Conservation (phyloP, 2,113 vertebrate species). For the Potamarius usumacintae region DNA sequence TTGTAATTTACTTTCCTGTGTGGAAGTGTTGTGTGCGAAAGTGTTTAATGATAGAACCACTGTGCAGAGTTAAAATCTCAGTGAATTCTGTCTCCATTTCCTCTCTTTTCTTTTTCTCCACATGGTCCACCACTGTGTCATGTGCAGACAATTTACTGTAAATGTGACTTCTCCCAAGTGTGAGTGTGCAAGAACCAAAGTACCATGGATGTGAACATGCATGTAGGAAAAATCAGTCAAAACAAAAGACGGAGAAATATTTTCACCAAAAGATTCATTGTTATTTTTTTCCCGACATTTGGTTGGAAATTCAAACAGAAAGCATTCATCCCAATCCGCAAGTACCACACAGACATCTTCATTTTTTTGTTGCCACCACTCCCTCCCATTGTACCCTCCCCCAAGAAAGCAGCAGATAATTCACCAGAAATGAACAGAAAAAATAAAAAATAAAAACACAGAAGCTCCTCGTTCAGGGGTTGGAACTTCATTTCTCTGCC, state of each 20-base stretch:
- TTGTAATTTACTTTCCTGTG: background rate
- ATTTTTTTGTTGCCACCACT: constrained; percentile 54
- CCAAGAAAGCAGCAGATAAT: constrained; percentile 67
- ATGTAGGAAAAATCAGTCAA: background rate
- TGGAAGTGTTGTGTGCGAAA: background rate
- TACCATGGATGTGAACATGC: constrained; percentile 30
- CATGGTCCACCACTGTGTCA: background rate
- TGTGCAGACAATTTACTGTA: background rate
- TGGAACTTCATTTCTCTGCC: constrained; percentile 4
- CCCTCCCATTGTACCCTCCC: constrained; percentile 46
- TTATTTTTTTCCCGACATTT: constrained; percentile 62
- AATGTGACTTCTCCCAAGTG: background rate
- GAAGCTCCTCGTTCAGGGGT: constrained; percentile 46
- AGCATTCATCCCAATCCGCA: constrained; percentile 62
- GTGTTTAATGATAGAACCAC: background rate
- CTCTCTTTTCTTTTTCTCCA: background rate
- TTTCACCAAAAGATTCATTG: constrained; percentile 57
- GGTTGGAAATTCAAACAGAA: constrained; percentile 67
- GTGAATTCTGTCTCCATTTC: background rate
- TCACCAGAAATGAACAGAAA: constrained; percentile 55
- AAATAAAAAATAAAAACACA: constrained; percentile 34
- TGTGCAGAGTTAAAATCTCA: background rate
- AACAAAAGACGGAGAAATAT: constrained; percentile 42
- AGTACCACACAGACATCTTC: constrained; percentile 70
- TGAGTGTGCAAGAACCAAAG: background rate